These are phyloP conservation scores for Ia io DNA, from an alignment of 2,113 vertebrate genomes.

Conservation along the genomic window DNA sequence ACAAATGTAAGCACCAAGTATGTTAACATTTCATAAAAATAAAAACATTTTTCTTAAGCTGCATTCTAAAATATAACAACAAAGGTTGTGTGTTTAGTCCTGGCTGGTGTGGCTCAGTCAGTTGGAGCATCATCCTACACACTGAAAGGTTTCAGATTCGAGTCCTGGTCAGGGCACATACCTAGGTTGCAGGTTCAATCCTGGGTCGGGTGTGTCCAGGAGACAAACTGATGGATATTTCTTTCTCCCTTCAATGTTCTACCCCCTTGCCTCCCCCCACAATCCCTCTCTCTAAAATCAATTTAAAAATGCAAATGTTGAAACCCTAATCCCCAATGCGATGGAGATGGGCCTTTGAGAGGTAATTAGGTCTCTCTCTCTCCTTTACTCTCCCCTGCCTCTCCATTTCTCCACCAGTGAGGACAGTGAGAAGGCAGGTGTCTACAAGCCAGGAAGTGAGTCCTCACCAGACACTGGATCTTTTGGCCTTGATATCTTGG, in stretches of 20 bases:
- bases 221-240: neutral
- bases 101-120: neutral
- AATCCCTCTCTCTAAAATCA: too few species aligned
- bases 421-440: neutral
- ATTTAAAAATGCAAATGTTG: neutral
- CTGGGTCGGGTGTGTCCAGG: neutral
- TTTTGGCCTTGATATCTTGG: neutral
- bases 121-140: neutral
- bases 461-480: neutral
- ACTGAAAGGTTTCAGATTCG: neutral
- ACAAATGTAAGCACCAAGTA: conserved; percentile 56
- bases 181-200: neutral
- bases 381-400: neutral
- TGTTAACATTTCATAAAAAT: conserved; percentile 30
- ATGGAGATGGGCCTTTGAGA: neutral
- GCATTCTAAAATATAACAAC: neutral
- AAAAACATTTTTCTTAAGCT: neutral
- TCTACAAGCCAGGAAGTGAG: neutral
- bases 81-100: neutral
- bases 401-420: neutral
- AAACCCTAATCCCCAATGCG: neutral
- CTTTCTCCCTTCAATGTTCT: neutral
- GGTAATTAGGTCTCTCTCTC: neutral
- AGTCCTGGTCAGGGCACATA: neutral
- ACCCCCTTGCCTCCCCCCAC: accelerated